Base-by-base conservation (phyloP, 2,113 vertebrate species). In the Archocentrus centrarchus region DNA sequence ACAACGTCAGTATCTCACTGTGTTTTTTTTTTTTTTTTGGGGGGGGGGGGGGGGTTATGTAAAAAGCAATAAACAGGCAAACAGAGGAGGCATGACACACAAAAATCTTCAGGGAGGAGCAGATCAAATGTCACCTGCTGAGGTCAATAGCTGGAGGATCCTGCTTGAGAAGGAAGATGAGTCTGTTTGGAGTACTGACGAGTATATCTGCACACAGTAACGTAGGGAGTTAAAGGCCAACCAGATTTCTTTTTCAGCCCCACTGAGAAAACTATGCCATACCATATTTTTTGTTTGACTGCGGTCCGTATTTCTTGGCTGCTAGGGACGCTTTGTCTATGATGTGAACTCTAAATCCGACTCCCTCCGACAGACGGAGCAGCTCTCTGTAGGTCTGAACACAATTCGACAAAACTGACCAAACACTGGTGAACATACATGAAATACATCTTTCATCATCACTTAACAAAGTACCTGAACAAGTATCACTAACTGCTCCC, bases 111-210 rank as follows among this genome's bases (percentile, higher is more conserved):
- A 55, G 68, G 39, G 2, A 75, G 6, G 15, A 55, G 15, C 1
- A 47, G 27, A 77, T 27, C 32, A 53, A 66, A 64, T 61, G n/a
- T 53, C 95, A 99, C 98, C 97, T 97, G 96, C 96, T 97, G 85
- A 99, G 92, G 90, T 98, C 96, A 60, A 99, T 93, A n/a, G 95
- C 97, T 61, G 98, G 98, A 86, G 98, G 97, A 77, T 99, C 97
- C 91, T 97, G 97, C 18, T 98, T 97, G 83, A 99, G 94, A 66
- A 99, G 95, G 92, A 97, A 99, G 88, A 99, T 95, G 0, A 99
- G 94, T 92, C 98, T 96, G 95, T 99, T 99, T 3, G 98, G 98
- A 78, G 98, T 99, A 11, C 97, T 98, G 86, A 99, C 97, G 27
- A 99, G 94, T 37, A 99, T 96, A 91, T 99, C 98, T 99, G 44